phyloP scores from a whole-genome alignment of 2,797 vertebrate species.

The Coracias cyanogaster region DNA sequence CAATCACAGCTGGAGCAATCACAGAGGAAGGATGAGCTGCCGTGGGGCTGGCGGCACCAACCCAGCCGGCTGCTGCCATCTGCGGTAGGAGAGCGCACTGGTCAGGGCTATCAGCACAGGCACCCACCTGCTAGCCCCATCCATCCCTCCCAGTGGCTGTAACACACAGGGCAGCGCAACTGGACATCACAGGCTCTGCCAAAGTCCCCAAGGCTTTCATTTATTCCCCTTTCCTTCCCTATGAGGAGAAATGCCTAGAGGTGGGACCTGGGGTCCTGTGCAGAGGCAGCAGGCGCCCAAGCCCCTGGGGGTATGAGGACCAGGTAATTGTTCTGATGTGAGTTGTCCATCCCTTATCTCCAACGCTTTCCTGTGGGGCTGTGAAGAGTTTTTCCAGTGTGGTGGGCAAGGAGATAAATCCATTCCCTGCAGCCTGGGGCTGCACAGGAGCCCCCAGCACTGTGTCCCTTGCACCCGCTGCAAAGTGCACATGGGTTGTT shows the following conservation, averaged over 20 bases:
- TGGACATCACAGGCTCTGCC: background rate
- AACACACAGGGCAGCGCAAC: background rate
- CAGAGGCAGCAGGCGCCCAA: background rate
- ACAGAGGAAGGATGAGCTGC: background rate
- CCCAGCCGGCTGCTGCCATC: background rate
- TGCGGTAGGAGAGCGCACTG: accelerated
- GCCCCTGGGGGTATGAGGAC: accelerated
- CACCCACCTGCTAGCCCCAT: accelerated
- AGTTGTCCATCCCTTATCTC: accelerated
- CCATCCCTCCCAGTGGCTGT: background rate
- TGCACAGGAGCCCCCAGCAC: background rate
- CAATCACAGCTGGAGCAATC: background rate
- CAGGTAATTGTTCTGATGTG: accelerated
- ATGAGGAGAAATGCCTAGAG: background rate
- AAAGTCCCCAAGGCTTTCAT: accelerated
- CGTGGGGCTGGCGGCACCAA: background rate
- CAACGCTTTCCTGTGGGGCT: background rate
- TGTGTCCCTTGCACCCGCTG: accelerated
- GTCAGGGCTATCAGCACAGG: background rate
- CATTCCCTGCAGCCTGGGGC: accelerated
- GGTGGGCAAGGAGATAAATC: background rate
- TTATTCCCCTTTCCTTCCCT: background rate
- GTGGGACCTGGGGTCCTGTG: background rate
- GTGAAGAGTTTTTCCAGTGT: background rate
- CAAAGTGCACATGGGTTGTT: accelerated